Percentiles rank a stretch among this genome's conserved stretches.
These are phyloP conservation scores for Artemia franciscana DNA, from an alignment of 1,140 invertebrate species.

Conservation along the genomic window DNA sequence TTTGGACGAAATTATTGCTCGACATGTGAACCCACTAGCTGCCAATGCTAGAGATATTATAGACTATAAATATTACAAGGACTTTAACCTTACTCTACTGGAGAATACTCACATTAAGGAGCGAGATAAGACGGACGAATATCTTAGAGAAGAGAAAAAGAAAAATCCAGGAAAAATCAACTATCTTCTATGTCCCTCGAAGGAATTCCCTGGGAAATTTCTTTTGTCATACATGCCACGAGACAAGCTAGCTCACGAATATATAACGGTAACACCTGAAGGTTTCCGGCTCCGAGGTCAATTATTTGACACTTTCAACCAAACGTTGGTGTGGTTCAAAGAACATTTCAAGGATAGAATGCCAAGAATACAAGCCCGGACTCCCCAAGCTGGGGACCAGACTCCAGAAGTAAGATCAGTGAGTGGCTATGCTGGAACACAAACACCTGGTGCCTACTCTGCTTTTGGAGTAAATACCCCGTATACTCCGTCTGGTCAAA, in stretches of 20 bases:
- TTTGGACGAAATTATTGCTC: constrained; percentile 93
- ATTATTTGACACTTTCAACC: constrained; percentile 58
- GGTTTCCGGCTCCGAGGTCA: constrained; percentile 75
- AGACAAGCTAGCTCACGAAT: constrained; percentile 63
- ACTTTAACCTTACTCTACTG: background rate
- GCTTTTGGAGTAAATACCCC: constrained; percentile 25
- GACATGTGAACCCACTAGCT: constrained; percentile 89
- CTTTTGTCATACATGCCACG: constrained; percentile 77
- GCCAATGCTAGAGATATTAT: constrained; percentile 67
- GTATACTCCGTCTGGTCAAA: constrained; percentile 69
- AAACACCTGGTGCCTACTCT: constrained; percentile 16
- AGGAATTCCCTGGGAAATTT: constrained; percentile 83
- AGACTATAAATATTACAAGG: background rate
- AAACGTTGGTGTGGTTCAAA: constrained; percentile 87
- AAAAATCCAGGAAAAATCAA: constrained; percentile 69
- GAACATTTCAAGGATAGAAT: constrained; percentile 71
- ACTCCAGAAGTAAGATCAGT: constrained; percentile 36
- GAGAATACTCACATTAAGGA: constrained; percentile 9
- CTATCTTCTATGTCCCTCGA: constrained; percentile 63
- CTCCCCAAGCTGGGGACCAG: constrained; percentile 41
- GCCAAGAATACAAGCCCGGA: constrained; percentile 44
- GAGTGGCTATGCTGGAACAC: constrained; percentile 13
- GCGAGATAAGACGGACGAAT: constrained; percentile 60
- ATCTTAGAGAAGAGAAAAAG: constrained; percentile 58
- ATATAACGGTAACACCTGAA: constrained; percentile 66